Evolutionary conservation across 2,113 vertebrate species (phyloP), one percentile per base, ranked within the genome.

Genomic region (Hylia prasina): DNA sequence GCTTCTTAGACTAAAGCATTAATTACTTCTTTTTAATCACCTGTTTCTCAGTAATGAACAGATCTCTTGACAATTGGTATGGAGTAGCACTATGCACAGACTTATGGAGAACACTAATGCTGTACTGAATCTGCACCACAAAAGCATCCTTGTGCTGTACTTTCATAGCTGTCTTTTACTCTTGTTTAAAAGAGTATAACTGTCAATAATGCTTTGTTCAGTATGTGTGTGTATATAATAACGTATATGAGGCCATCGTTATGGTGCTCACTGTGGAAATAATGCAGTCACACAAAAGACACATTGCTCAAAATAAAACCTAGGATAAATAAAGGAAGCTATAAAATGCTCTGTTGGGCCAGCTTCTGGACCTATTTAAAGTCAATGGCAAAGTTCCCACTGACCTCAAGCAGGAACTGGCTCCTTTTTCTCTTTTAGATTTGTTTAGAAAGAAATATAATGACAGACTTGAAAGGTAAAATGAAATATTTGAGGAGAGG

Each of bases 251-350:
- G 72, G 28, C 60, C 40, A 42, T 82, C 83, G 89, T 90, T 65
- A 61, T 27, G 25, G 40, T 76, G 56, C 53, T 88, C 45, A 0
- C 16, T 76, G 53, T 96, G 96, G 93, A 97, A 97, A 96, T 94
- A 94, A 90, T 89, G 80, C 65, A 94, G 90, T 94, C 94, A 79
- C 87, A 92, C n/a, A 56, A 81, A 89, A 96, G 90, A 94, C 69
- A 90, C 88, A 89, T 82, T 61, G 65, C 96, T 94, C 86, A 91
- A 96, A 97, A 96, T 96, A 95, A 96, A 96, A 94, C 80, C 28
- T 93, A 96, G 93, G 85, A 96, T 96, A 96, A 97, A 97, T 94
- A 97, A 89, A 96, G 96, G 93, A 96, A 96, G 82, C 90, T 93
- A 93, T 96, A 94, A 97, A 96, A 95, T 89, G 92, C 69, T 95